Evolutionary conservation across 2,888 invertebrate species (phyloP).

Genomic region (Nycteola revayana): DNA sequence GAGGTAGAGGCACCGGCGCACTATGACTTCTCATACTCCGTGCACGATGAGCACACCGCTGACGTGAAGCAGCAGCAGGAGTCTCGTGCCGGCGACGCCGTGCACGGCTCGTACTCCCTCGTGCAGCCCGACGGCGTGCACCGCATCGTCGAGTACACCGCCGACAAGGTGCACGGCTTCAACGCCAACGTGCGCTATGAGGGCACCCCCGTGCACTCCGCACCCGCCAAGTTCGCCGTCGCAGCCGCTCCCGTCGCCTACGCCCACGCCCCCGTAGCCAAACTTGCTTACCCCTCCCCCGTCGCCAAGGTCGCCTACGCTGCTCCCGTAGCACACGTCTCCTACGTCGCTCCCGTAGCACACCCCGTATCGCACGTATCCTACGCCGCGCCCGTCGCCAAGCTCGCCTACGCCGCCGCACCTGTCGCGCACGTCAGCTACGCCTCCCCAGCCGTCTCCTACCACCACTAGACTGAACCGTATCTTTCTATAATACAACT

Average conservation of each 20-base stretch:
- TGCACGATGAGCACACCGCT: conserved; percentile 67
- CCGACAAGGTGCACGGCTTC: conserved; percentile 68
- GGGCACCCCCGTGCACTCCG: conserved; percentile 50
- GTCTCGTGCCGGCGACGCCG: conserved; percentile 63
- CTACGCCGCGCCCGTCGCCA: conserved; percentile 49
- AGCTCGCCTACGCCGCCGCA: conserved; percentile 38
- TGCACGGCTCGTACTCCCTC: conserved; percentile 73
- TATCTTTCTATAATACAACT: too few relatives aligned
- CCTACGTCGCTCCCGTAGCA: conserved; percentile 50
- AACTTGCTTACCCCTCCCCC: conserved; percentile 36
- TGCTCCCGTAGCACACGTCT: conserved; percentile 44
- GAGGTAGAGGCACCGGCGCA: conserved; percentile 62
- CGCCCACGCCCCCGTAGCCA: conserved; percentile 33
- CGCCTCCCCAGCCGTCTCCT: conserved; percentile 63
- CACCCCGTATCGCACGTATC: conserved; percentile 46
- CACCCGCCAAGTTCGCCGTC: conserved; percentile 26
- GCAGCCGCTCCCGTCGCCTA: conserved; percentile 34
- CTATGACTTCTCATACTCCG: conserved; percentile 71
- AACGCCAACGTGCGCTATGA: conserved; percentile 72
- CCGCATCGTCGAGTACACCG: conserved; percentile 72
- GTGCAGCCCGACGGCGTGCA: conserved; percentile 72
- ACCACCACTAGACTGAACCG: conserved; percentile 54
- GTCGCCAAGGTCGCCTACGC: conserved; percentile 25
- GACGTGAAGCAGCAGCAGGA: conserved; percentile 76
- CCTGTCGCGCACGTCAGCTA: conserved; percentile 55